phyloP scores from a whole-genome alignment of 2,797 vertebrate species.

The Calcarius lapponicus region DNA sequence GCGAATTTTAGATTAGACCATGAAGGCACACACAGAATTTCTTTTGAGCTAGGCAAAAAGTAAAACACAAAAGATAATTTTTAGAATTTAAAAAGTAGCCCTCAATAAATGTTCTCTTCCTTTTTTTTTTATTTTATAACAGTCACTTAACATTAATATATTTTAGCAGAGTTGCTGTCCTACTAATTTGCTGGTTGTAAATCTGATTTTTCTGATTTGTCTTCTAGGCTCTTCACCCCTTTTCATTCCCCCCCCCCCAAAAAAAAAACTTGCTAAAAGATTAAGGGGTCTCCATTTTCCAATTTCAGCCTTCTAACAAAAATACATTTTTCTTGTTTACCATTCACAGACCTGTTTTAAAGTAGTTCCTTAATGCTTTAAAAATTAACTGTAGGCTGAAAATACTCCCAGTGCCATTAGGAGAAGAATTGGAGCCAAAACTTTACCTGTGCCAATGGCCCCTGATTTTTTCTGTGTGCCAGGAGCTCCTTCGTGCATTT shows the following conservation, averaged over 20 bases:
- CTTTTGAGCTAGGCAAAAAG: not conserved
- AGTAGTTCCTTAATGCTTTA: not conserved
- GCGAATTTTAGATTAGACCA: not conserved
- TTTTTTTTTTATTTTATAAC: not conserved
- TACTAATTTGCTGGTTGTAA: not conserved
- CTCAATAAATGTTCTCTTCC: not conserved
- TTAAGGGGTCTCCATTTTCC: not conserved
- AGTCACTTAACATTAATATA: not conserved
- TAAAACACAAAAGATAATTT: not conserved
- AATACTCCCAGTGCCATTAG: not conserved
- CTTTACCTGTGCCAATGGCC: not conserved
- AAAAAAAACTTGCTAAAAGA: not conserved
- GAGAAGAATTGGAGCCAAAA: not conserved
- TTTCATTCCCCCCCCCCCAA: rapidly evolving
- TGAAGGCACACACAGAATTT: not conserved
- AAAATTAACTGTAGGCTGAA: not conserved
- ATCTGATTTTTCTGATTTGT: not conserved
- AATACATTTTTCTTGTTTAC: rapidly evolving
- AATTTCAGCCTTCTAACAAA: not conserved
- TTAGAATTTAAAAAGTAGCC: not conserved
- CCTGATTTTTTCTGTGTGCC: not conserved
- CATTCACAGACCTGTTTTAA: not conserved
- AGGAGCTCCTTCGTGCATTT: not conserved
- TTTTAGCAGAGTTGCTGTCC: not conserved
- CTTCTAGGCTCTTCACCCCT: not conserved